phyloP scores from a whole-genome alignment of 2,113 vertebrate species.

The Cygnus buccinator region DNA sequence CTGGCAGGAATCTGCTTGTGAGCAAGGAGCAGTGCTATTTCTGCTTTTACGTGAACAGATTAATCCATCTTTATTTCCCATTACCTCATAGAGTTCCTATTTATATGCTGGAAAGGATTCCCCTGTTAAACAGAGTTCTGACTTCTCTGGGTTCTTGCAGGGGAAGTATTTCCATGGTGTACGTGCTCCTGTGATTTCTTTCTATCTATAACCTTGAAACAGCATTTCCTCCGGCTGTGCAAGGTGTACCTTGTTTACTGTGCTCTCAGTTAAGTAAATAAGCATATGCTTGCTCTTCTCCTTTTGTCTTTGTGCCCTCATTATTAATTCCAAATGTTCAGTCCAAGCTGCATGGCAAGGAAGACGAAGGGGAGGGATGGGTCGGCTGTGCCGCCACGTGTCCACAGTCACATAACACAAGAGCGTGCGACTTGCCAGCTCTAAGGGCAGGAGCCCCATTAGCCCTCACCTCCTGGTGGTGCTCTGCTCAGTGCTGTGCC shows the following conservation, averaged over 20 bases:
- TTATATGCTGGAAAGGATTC: conserved; percentile 30
- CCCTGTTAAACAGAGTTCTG: neutral
- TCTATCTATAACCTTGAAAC: conserved; percentile 16
- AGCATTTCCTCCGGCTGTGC: neutral
- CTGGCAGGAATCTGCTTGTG: neutral
- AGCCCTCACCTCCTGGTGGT: neutral
- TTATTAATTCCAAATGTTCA: conserved; percentile 20
- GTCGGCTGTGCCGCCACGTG: neutral
- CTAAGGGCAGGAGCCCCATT: neutral
- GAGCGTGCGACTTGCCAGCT: neutral
- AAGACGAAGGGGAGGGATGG: neutral
- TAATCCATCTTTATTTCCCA: neutral
- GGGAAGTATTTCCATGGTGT: neutral
- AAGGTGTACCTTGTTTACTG: neutral
- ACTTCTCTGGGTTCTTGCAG: neutral
- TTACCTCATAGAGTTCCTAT: neutral
- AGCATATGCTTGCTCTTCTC: neutral
- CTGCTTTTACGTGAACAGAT: neutral
- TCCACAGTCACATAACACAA: neutral
- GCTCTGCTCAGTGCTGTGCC: neutral
- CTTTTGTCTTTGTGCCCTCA: neutral
- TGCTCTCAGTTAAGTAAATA: conserved; percentile 3
- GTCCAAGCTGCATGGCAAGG: neutral
- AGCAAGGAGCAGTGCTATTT: neutral
- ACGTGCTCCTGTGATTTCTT: neutral